Percentiles rank a stretch among this genome's conserved stretches.
Conservation (phyloP, 2,888 invertebrate genomes). For the Sesia apiformis region DNA sequence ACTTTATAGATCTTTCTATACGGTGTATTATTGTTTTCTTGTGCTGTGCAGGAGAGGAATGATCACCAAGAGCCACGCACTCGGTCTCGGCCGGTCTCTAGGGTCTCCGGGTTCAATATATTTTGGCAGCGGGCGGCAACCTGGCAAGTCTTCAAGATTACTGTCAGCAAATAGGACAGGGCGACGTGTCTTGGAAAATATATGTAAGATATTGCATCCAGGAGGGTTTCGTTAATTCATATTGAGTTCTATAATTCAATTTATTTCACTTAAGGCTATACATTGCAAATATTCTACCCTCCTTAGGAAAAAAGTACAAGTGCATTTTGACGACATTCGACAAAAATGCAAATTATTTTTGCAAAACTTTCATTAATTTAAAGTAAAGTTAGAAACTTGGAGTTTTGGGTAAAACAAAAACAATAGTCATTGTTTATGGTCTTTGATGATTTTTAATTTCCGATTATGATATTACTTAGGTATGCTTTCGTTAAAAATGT, state of each 20-base stretch:
- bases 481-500: too few relatives aligned
- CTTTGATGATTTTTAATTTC: too few relatives aligned
- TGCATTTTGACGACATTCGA: too few relatives aligned
- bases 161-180: conserved; percentile 54
- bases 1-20: neutral
- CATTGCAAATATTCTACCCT: too few relatives aligned
- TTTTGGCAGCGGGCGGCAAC: conserved; percentile 30
- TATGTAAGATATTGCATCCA: conserved; percentile 37
- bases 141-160: conserved; percentile 56
- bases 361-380: too few relatives aligned
- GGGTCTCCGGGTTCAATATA: conserved; percentile 56
- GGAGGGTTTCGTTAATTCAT: conserved; percentile 8
- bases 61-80: conserved; percentile 25
- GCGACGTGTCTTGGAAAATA: conserved; percentile 45
- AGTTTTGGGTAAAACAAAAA: too few relatives aligned
- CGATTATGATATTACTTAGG: too few relatives aligned
- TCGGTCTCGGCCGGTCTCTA: conserved; percentile 35
- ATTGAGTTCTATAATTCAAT: neutral
- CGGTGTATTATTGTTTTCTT: neutral
- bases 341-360: too few relatives aligned
- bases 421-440: too few relatives aligned
- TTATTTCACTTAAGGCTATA: too few relatives aligned
- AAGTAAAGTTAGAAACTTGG: too few relatives aligned
- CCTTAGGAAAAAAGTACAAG: too few relatives aligned
- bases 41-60: conserved; percentile 16